Base-by-base conservation (phyloP, 2,113 vertebrate species). In the Platysternon megacephalum region DNA sequence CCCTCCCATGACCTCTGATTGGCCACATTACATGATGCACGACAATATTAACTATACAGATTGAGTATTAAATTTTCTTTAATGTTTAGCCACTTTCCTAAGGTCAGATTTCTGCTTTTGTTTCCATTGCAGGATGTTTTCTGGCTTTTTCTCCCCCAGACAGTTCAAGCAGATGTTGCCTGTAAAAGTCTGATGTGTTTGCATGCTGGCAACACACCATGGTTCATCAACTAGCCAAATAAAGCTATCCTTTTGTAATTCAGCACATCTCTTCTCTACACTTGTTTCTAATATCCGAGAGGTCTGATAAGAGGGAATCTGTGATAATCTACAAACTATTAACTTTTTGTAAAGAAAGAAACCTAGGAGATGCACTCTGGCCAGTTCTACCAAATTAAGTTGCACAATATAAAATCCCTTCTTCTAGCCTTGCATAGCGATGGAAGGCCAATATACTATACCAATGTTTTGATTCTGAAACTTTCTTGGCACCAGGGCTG, bases 111-210 rank as follows among this genome's bases (percentile, higher is more conserved):
- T 94, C 46, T 61, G 29, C 0, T 84, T 94, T 94, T 80, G 49
- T 79, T 56, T 90, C 11, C 46, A 94, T 17, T 24, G 3, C 61
- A 80, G 65, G 72, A 82, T 22, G 4, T 52, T 94, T 95, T 80
- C 78, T 84, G 12, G 48, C 91, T 52, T 82, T 94, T 79, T 88
- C 76, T 72, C 84, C 48, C 61, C 80, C 29, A 93, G 90, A 96
- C 61, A 94, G 80, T 49, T 87, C 8, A 96, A 82, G 83, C 88
- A 96, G 95, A 94, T 94, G 95, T 85, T 92, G 86, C 35, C 48
- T 86, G 61, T 86, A 87, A n/a, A 95, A 95, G 46, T 89, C 90
- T 91, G 85, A 92, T 0, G 0, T 0, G 6, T 87, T 90, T 93
- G 85, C 1, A 14, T 53, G 85, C 61, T 96, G 49, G 94, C 78